A percentile compares a stretch with the other conserved stretches of the same genome.
Conservation (phyloP, 2,113 vertebrate genomes). For the Anser cygnoides region DNA sequence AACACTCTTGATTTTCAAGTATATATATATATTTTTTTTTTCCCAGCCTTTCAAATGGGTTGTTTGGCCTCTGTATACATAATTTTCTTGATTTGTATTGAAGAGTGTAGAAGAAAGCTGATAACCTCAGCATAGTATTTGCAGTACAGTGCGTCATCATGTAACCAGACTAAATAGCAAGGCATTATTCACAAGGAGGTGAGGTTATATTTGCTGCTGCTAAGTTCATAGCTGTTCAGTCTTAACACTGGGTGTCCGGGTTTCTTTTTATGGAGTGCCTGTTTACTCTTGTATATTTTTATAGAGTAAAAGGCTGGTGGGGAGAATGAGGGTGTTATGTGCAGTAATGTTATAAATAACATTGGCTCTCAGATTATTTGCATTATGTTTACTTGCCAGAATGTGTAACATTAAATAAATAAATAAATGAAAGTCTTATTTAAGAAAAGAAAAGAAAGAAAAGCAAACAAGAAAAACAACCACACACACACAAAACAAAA, state of each 20-base stretch:
- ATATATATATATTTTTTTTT: neutral
- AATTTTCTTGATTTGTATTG: neutral
- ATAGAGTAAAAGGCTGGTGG: constrained; percentile 40
- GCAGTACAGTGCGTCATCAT: neutral
- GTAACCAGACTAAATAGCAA: constrained; percentile 15
- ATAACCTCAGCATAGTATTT: neutral
- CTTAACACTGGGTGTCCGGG: constrained; percentile 18
- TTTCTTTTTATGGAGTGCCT: constrained; percentile 50
- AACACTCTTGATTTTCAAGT: neutral
- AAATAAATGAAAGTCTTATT: neutral
- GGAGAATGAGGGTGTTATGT: constrained; percentile 62
- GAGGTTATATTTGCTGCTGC: constrained; percentile 16
- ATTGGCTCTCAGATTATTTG: constrained; percentile 18
- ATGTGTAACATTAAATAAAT: neutral
- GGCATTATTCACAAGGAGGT: neutral
- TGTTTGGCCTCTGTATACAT: neutral
- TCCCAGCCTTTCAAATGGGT: neutral
- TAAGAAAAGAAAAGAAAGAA: neutral
- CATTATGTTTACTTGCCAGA: constrained; percentile 7
- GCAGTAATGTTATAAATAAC: constrained; percentile 41
- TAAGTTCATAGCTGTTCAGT: constrained; percentile 29
- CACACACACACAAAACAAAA: neutral
- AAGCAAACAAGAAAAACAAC: neutral
- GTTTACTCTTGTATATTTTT: constrained; percentile 58
- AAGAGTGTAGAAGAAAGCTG: neutral